Conservation (phyloP, 2,888 invertebrate species). For the Anthrax anthrax region DNA sequence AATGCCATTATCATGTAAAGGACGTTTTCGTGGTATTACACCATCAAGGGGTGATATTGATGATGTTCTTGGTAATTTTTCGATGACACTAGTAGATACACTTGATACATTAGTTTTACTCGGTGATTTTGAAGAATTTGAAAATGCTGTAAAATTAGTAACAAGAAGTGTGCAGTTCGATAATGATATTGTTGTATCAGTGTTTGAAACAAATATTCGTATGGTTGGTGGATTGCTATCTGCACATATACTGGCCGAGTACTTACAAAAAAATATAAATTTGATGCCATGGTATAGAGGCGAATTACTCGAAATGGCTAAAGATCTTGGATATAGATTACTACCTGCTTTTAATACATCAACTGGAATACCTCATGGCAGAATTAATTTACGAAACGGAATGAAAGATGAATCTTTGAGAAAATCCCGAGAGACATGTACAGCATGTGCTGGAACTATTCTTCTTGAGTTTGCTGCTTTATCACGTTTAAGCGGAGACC, state of each 20-base stretch:
- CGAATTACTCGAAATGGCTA: conserved; percentile 77
- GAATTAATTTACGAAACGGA: conserved; percentile 75
- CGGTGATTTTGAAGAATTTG: conserved; percentile 90
- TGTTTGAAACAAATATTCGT: conserved; percentile 96
- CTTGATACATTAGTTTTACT: conserved; percentile 84
- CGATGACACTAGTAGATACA: conserved; percentile 87
- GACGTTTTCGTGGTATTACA: conserved; percentile 77
- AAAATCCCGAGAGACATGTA: conserved; percentile 81
- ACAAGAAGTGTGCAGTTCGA: conserved; percentile 83
- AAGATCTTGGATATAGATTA: conserved; percentile 80
- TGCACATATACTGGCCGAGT: conserved; percentile 77
- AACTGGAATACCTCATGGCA: conserved; percentile 93
- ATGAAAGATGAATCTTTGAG: conserved; percentile 60
- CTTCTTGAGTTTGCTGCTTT: conserved; percentile 94
- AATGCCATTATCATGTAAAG: conserved; percentile 92
- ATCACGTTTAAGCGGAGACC: conserved; percentile 80
- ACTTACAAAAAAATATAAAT: conserved; percentile 60
- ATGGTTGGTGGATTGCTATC: conserved; percentile 91
- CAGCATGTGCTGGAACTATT: conserved; percentile 97
- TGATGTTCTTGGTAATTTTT: conserved; percentile 92
- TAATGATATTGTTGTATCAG: conserved; percentile 86
- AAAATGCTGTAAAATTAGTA: conserved; percentile 72
- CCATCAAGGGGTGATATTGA: conserved; percentile 92
- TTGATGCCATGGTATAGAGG: conserved; percentile 73
- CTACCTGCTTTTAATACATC: conserved; percentile 97